Evolutionary conservation across 2,888 invertebrate species (phyloP).

Genomic region (Cataglyphis rosenhaueri): DNA sequence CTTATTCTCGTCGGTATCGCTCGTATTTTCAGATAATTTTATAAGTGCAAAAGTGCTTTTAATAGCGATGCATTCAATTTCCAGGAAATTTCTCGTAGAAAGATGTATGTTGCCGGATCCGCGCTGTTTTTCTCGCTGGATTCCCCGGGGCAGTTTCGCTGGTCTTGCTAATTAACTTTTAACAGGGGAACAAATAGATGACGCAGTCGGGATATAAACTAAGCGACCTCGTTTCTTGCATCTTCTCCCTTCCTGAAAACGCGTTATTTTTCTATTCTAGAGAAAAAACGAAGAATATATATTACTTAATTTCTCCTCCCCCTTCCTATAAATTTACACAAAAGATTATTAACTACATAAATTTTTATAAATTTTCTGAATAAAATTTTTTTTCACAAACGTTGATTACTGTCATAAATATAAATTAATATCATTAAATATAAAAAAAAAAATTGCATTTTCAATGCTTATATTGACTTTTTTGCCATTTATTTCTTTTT

Average conservation of each 20-base stretch:
- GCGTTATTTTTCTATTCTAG: conserved; percentile 31
- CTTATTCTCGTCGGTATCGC: not conserved
- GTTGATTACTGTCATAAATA: not conserved
- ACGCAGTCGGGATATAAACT: conserved; percentile 45
- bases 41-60: conserved; percentile 40
- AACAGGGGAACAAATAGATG: conserved; percentile 49
- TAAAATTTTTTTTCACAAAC: no score
- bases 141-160: conserved; percentile 43
- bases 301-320: not conserved
- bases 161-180: conserved; percentile 48
- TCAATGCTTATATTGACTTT: not conserved
- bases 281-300: not conserved
- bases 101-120: conserved; percentile 38
- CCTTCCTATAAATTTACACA: not conserved
- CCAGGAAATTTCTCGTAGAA: conserved; percentile 35
- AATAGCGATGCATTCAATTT: conserved; percentile 49
- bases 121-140: conserved; percentile 41
- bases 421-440: not conserved
- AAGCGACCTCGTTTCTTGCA: conserved; percentile 24
- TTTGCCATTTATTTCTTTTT: not conserved
- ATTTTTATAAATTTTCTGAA: not conserved
- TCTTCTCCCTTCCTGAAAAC: not conserved
- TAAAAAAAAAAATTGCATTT: not conserved
- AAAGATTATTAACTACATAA: not conserved
- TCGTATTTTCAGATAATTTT: conserved; percentile 32